phyloP scores from a whole-genome alignment of 2,113 vertebrate species.

The Vulpes lagopus region DNA sequence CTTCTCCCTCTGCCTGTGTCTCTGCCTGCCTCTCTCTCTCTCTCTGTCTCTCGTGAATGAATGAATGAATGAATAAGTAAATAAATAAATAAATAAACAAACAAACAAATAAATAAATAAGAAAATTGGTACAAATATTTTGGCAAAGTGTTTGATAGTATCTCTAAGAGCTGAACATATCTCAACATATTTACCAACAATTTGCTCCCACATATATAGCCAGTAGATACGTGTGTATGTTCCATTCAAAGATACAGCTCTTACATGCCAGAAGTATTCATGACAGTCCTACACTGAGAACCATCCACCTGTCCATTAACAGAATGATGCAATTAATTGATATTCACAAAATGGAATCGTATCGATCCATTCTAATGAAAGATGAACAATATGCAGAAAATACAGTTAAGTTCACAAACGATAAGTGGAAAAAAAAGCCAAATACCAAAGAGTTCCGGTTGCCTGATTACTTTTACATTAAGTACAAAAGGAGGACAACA shows the following conservation, averaged over 20 bases:
- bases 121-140: too few relatives aligned
- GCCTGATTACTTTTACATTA: not conserved
- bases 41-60: too few relatives aligned
- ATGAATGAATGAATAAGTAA: too few relatives aligned
- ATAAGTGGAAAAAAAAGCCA: not conserved
- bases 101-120: too few relatives aligned
- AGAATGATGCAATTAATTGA: not conserved
- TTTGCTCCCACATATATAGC: not conserved
- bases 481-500: not conserved
- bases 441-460: not conserved
- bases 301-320: not conserved
- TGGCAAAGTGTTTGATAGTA: too few relatives aligned
- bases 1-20: too few relatives aligned
- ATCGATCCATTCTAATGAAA: not conserved
- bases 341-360: not conserved
- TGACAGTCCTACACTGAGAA: not conserved
- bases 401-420: not conserved
- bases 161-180: not conserved
- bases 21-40: too few relatives aligned
- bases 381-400: not conserved
- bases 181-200: not conserved
- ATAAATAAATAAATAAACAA: too few relatives aligned
- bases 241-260: not conserved
- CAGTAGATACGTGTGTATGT: not conserved
- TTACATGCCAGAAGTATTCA: too few relatives aligned